Evolutionary conservation across 2,797 vertebrate species (phyloP), one percentile per base, ranked within the genome.

Genomic region (Diceros bicornis): DNA sequence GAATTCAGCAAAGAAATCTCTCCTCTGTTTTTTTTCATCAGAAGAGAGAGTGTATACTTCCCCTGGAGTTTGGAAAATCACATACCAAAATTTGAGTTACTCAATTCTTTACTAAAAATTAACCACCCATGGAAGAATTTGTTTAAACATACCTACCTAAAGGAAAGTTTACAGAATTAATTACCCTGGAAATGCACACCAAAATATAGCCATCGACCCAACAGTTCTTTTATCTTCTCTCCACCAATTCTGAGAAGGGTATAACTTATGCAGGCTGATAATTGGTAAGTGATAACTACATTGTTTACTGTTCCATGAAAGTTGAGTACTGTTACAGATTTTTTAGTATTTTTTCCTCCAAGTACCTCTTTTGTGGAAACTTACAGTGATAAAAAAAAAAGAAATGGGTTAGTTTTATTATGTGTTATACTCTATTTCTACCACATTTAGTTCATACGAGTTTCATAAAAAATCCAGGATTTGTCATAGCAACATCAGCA

Each of bases 91-190:
- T 89, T 44, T 74, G 12, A 91, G 61, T 90, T 34, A 82, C 20
- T 96, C 52, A 83, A 84, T 72, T 86, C 29, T 93, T 94, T 55
- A 69, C 74, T 85, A 74, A 85, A 93, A 85, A 23, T 50, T 57
- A 96, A 52, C 44, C 44, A 91, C 25, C 27, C 50, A 61, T 3
- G 69, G 27, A 85, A 93, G n/a, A 97, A 3, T 59, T 69, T 62
- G 8, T 72, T 94, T 77, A 69, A 96, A 55, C 11, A 75, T 52
- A 44, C n/a, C 55, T 64, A 57, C 72, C 10, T 59, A 88, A 81
- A 12, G n/a, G 34, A 89, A 50, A 96, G 32, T 74, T 95, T 79
- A 88, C 41, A 92, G 44, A 96, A 61, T 47, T 34, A 66, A 23
- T 78, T 78, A 12, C 5, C 59, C 44, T 94, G 37, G 20, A 77